Base-by-base conservation (phyloP, 2,797 vertebrate genomes). In the Schizopygopsis malacanthus region DNA sequence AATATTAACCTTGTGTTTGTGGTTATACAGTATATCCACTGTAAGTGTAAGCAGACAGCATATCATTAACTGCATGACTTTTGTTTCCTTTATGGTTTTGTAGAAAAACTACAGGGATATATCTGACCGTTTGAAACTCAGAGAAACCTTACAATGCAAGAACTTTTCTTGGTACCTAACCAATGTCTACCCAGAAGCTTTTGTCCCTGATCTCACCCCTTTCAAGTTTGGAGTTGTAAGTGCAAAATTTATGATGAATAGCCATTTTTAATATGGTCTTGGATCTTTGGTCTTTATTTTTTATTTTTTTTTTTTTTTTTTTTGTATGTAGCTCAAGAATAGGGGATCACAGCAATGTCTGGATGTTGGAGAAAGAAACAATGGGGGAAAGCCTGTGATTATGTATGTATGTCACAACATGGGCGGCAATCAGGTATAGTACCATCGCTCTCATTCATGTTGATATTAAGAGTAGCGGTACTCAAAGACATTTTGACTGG, bases 141-240 rank as follows among this genome's bases (percentile, higher is more conserved):
- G 96, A 90, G 96, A 98, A 90, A 95, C 89, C 81, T 95, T 99
- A 28, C 96, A 97, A 6, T 99, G 98, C 94, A 98, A 96, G 90
- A 99, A 98, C 92, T 99, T 99, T 93, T 97, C 97, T 79, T 99
- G 98, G 98, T 99, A 95, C 90, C 92, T 99, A 71, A 96, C 98
- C 90, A 98, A 96, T 67, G 89, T 99, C 91, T 99, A 99, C 94
- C 98, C 98, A 84, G 98, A 99, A 93, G 96, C 92, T 81, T 98
- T 98, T 89, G 91, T 99, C 91, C 98, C 98, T 65, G 98, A 98
- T 81, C 94, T 95, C 90, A 93, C 83, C 91, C 97, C 96, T 94
- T 92, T 91, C 88, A 95, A 95, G 88, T 98, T 92, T 87, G 98
- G 98, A 94, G 95, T 98, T 91, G 98, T 99, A 95, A 96, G 93